These are phyloP conservation scores for Limosa lapponica DNA, from an alignment of 2,797 vertebrate genomes.

Conservation along the genomic window DNA sequence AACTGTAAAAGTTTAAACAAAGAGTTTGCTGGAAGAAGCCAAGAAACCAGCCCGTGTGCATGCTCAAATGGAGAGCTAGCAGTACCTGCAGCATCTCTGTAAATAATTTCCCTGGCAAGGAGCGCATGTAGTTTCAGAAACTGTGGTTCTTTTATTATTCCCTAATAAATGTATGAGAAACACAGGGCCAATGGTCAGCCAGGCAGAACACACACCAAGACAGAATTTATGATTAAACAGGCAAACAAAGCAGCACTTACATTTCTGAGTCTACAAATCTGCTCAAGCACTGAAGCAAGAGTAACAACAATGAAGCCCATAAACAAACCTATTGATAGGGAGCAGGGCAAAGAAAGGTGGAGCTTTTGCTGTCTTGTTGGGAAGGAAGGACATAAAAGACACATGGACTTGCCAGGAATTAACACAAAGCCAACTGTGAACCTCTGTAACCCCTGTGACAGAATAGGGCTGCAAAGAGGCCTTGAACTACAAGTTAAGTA, in stretches of 20 bases:
- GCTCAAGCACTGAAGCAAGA: not conserved
- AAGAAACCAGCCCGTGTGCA: not conserved
- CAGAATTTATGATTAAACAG: conserved; percentile 23
- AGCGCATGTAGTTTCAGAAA: not conserved
- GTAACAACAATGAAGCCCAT: not conserved
- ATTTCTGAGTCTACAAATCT: not conserved
- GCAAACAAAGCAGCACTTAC: not conserved
- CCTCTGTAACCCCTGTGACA: not conserved
- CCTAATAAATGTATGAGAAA: not conserved
- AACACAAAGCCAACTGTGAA: not conserved
- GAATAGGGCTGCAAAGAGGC: not conserved
- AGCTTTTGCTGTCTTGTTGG: not conserved
- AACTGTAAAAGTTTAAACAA: not conserved
- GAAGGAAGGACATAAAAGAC: not conserved
- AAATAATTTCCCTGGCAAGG: not conserved
- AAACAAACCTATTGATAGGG: not conserved
- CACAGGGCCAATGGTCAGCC: not conserved
- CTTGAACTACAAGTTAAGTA: not conserved
- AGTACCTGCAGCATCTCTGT: not conserved
- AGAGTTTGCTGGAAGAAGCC: not conserved
- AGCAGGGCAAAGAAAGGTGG: not conserved
- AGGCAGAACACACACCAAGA: not conserved
- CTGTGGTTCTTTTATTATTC: not conserved
- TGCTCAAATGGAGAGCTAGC: not conserved
- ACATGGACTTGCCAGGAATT: not conserved